A percentile compares a stretch with the other conserved stretches of the same genome.
Evolutionary conservation across 2,888 invertebrate species (phyloP).

Genomic region (Eupithecia exiguata): DNA sequence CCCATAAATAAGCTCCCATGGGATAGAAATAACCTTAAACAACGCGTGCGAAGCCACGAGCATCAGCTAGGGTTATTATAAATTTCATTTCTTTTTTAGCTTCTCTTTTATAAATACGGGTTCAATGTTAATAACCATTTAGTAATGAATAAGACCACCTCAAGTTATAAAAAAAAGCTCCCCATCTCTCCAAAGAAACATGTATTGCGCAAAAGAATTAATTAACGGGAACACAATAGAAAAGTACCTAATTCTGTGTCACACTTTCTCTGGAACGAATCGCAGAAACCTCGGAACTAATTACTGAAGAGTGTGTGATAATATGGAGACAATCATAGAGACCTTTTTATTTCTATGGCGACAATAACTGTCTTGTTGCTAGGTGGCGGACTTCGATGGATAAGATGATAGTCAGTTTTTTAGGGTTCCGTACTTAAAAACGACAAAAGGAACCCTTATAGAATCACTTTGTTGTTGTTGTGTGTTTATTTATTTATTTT

Average conservation of each 20-base stretch:
- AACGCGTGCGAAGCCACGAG: too few relatives aligned
- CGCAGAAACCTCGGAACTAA: constrained; percentile 67
- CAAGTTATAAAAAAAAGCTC: not conserved
- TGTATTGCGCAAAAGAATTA: constrained; percentile 11
- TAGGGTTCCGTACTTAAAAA: too few relatives aligned
- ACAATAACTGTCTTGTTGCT: constrained; percentile 1
- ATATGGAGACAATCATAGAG: constrained; percentile 4
- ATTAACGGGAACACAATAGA: constrained; percentile 37
- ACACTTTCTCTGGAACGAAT: constrained; percentile 76
- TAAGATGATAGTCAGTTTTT: not conserved
- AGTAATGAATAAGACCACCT: too few relatives aligned
- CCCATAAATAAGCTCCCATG: too few relatives aligned
- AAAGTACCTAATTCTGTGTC: constrained; percentile 34
- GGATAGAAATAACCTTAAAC: too few relatives aligned
- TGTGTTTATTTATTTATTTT: too few relatives aligned
- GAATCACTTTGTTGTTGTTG: too few relatives aligned
- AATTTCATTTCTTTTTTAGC: too few relatives aligned
- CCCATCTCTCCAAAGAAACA: not conserved
- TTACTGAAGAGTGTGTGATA: constrained; percentile 61
- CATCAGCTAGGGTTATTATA: too few relatives aligned
- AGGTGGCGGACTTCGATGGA: not conserved
- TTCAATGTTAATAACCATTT: too few relatives aligned
- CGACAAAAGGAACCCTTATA: too few relatives aligned
- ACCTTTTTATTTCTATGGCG: not conserved
- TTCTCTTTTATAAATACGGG: too few relatives aligned